These are phyloP conservation scores for Cynodonichthys magdalenae DNA, from an alignment of 2,797 vertebrate genomes.

Conservation along the genomic window DNA sequence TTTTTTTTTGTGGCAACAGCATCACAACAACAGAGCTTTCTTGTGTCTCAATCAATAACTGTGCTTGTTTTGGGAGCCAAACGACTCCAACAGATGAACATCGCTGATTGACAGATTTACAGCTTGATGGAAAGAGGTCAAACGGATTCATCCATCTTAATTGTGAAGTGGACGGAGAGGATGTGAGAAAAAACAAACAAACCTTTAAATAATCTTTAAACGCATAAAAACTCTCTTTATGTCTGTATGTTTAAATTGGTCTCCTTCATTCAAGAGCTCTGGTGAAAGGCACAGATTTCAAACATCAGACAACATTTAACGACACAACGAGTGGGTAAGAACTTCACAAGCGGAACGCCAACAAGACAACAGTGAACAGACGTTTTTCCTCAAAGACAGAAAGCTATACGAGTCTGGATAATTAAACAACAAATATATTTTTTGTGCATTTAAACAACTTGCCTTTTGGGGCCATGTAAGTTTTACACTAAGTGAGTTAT, in stretches of 20 bases:
- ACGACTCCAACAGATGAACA: no score
- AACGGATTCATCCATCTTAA: no score
- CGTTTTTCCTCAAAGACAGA: constrained; percentile 8
- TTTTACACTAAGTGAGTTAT: neutral
- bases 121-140: no score
- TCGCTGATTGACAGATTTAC: no score
- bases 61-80: no score
- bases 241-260: no score
- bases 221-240: no score
- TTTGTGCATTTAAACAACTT: neutral
- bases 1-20: constrained; percentile 10
- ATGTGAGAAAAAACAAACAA: no score
- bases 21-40: neutral
- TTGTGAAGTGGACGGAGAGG: no score
- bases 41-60: neutral
- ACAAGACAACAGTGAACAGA: constrained; percentile 9
- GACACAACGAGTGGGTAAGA: constrained; percentile 43
- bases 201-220: no score
- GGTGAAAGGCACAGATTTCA: constrained; percentile 3
- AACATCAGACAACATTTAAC: constrained; percentile 55
- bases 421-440: neutral
- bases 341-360: constrained; percentile 22
- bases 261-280: no score
- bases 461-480: neutral
- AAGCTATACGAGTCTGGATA: neutral